phyloP scores from a whole-genome alignment of 2,888 invertebrate species.

The Eupeodes latifasciatus region DNA sequence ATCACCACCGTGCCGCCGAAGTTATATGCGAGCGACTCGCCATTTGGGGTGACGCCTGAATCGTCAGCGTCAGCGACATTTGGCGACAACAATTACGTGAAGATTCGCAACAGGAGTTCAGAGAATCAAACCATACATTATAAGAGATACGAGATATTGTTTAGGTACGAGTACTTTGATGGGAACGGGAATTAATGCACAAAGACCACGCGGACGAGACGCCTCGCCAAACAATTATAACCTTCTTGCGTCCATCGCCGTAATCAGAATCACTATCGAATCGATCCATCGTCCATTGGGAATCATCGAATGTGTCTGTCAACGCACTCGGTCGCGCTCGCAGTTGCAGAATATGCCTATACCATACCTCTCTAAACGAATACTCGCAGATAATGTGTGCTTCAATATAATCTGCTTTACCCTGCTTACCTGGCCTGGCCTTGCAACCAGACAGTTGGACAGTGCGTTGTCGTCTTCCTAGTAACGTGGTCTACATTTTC shows the following conservation, averaged over 20 bases:
- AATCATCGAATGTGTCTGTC: conserved; percentile 64
- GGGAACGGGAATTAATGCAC: conserved; percentile 70
- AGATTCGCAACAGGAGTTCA: conserved; percentile 74
- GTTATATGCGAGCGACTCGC: conserved; percentile 25
- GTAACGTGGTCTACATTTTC: conserved; percentile 72
- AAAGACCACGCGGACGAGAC: conserved; percentile 59
- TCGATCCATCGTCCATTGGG: conserved; percentile 50
- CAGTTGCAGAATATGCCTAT: neutral
- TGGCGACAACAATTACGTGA: conserved; percentile 80
- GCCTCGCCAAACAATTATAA: conserved; percentile 73
- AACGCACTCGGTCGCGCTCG: conserved; percentile 8
- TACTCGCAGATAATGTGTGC: too few relatives aligned
- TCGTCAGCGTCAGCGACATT: conserved; percentile 76
- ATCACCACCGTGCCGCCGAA: neutral
- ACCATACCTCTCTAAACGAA: neutral
- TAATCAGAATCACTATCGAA: conserved; percentile 33
- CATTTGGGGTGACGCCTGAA: conserved; percentile 74
- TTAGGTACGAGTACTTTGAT: conserved; percentile 38
- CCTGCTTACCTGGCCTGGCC: conserved; percentile 3
- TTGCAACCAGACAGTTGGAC: conserved; percentile 60
- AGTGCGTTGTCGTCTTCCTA: conserved; percentile 74
- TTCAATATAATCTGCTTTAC: neutral
- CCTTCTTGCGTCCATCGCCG: conserved; percentile 69
- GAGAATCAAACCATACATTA: conserved; percentile 42
- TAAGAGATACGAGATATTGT: too few relatives aligned